Evolutionary conservation across 2,113 vertebrate species (phyloP), one percentile per base, ranked within the genome.

Genomic region (Aspiorhynchus laticeps): DNA sequence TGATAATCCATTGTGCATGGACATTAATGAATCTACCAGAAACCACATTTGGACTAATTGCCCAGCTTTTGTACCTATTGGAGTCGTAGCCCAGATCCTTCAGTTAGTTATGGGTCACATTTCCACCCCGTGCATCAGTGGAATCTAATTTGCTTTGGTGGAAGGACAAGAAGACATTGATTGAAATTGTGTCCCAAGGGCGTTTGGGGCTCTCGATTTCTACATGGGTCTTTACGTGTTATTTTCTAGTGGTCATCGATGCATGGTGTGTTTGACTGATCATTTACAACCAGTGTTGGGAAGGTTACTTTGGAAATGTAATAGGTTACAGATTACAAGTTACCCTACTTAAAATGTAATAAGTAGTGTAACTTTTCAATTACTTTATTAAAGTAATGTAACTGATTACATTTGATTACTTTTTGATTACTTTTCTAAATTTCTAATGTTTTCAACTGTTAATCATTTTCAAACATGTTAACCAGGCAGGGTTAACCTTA

Each of bases 141-240:
- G 89, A 94, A 94, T 94, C 92, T 95, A 94, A 95, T 95, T 94
- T 95, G 91, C 91, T 91, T 90, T 90, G 91, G 91, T 93, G 93
- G 94, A 95, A 93, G 92, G 93, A 96, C 95, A 94, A 95, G 93
- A 92, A 95, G 95, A 96, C 94, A 94, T 94, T 95, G 95, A 96
- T 94, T 94, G 93, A 95, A 93, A 95, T 94, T 91, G 90, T 78
- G 88, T 93, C 95, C 94, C 89, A 74, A 67, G 92, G 95, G 93
- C 91, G 89, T 93, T 93, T 91, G 90, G 91, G 86, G 90, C 88
- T 90, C 91, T 93, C 79, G 86, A 86, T 91, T 91, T 93, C 93
- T 93, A 92, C 93, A 93, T 88, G 87, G 89, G 87, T 90, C 91
- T 91, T 92, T 93, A 94, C 93, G 92, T 93, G 92, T 95, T 94